Evolutionary conservation across 2,888 invertebrate genomes (phyloP), one percentile per base, ranked within the genome.

Genomic region (Calliphora vomitoria): DNA sequence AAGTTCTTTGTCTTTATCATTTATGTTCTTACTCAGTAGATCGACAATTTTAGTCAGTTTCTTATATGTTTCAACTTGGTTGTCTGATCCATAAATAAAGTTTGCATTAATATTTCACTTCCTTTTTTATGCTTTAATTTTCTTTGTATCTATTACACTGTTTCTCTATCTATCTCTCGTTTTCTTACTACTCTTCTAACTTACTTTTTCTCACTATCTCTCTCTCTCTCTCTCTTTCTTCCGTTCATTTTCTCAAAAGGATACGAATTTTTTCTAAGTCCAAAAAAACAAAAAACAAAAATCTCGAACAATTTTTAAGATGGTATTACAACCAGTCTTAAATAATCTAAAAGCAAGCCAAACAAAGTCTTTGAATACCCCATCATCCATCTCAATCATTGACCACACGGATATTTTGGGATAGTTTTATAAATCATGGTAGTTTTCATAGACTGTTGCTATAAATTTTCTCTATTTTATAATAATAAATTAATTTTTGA

Each of bases 391-490:
- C 76, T 71, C 35, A 83, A 78, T 78, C 83, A 78, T 69, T 71
- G 76, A 78, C 35, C 78, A 75, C 82, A 53, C 53, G 83, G 83
- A 83, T 55, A 76, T 47, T 76, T 35, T 31, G 66, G 82, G 20
- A 82, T 74, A 82, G 66, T 66, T 82, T 82, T 58, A 58, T 41
- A 66, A 74, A 75, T 82, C 82, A 82, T 78, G 83, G 83, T 83
- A 83, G 83, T 78, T 83, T 72, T 83, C 55, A 62, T 83, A 71
- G 78, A 71, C 5, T 20, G 18, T 13, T 41, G 41, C 25, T 25
- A 55, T 8, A 55, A 4, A n/a, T 50, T 50, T 3, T n/a, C n/a
- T n/a, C 50, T 50, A 6, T n/a, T 35, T 4, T 15, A 50, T 4
- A 4, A 35, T 18, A n/a, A 35, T 6, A 0, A 15, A 64, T 64